Percentiles rank a stretch among this genome's conserved stretches.
Evolutionary conservation across 1,140 invertebrate species (phyloP).

Genomic region (Steinernema khuongi): DNA sequence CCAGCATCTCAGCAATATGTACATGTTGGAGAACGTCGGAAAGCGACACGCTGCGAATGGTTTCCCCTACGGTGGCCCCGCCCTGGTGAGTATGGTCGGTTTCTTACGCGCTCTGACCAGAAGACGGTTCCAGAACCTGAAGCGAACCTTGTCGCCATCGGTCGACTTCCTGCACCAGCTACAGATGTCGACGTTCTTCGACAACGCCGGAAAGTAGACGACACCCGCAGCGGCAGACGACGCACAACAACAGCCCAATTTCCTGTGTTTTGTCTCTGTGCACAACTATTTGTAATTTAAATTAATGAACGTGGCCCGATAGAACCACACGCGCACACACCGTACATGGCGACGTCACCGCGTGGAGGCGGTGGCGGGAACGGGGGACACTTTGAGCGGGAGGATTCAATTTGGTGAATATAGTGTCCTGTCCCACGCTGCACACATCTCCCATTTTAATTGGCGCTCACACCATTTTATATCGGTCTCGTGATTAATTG

Average conservation of each 20-base stretch:
- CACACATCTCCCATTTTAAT: too few species aligned
- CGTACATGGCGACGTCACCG: neutral
- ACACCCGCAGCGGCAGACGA: neutral
- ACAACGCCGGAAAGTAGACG: conserved; percentile 5
- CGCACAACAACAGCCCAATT: neutral
- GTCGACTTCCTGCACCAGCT: conserved; percentile 5
- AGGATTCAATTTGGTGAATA: neutral
- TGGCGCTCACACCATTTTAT: too few species aligned
- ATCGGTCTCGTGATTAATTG: too few species aligned
- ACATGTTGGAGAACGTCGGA: neutral
- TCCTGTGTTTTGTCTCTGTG: neutral
- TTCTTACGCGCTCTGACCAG: neutral
- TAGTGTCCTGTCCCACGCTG: too few species aligned
- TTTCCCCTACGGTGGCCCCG: neutral
- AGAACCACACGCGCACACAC: neutral
- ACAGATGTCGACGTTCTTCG: neutral
- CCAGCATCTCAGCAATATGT: neutral
- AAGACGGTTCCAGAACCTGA: neutral
- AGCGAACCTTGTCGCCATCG: neutral
- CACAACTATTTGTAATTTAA: conserved; percentile 11
- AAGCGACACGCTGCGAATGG: neutral
- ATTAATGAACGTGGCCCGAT: conserved; percentile 9
- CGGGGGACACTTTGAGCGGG: neutral
- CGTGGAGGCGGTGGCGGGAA: neutral
- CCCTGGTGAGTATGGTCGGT: neutral